phyloP scores from a whole-genome alignment of 2,888 invertebrate genomes.

The Drosophila yooni region DNA sequence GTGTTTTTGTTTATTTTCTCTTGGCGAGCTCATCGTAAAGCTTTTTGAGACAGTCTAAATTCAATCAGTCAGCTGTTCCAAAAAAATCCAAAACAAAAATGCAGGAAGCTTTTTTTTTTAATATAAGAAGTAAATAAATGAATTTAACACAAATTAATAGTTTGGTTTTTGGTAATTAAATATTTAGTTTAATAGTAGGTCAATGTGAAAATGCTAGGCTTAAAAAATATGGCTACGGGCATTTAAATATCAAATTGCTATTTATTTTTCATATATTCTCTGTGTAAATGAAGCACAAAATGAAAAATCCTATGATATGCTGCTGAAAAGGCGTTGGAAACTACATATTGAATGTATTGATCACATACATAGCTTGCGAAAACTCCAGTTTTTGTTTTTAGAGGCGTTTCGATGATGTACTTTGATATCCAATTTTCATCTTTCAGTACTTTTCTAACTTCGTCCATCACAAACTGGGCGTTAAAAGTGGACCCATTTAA shows the following conservation, averaged over 20 bases:
- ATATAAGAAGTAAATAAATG: not conserved
- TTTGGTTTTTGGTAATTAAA: not conserved
- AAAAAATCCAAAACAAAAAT: not conserved
- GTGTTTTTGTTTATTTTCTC: not conserved
- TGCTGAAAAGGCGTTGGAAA: not conserved
- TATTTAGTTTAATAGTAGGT: not conserved
- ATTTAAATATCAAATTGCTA: not conserved
- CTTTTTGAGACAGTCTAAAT: not conserved
- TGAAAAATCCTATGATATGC: not conserved
- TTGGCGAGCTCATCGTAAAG: not conserved
- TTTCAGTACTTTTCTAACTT: conserved; percentile 1
- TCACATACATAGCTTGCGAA: accelerated
- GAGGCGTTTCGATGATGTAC: not conserved
- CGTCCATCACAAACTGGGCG: not conserved
- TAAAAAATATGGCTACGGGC: too few relatives aligned
- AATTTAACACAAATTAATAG: not conserved
- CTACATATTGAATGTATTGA: not conserved
- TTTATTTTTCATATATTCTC: not conserved
- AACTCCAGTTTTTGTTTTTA: not conserved
- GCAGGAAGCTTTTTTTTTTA: not conserved
- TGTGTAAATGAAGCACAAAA: not conserved
- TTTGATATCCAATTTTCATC: conserved; percentile 13
- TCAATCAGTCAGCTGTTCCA: not conserved
- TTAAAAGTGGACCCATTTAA: not conserved
- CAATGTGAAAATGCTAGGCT: not conserved